These are phyloP conservation scores for Sciurus carolinensis DNA, from an alignment of 2,797 vertebrate genomes.

Conservation along the genomic window DNA sequence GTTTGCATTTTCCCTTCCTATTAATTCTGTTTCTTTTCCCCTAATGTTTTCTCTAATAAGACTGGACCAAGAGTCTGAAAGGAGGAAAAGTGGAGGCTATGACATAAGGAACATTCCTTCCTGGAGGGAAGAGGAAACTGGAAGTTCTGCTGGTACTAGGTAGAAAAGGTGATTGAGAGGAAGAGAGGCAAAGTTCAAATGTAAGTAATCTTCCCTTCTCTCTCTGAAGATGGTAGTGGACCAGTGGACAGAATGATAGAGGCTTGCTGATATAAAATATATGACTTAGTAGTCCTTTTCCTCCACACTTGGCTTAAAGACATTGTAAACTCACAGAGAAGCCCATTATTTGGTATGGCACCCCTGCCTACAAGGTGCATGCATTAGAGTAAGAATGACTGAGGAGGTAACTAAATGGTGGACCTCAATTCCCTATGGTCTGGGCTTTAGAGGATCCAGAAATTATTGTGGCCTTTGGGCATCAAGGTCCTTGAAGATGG, in stretches of 20 bases:
- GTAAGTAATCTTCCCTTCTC: not conserved
- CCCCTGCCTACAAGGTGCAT: not conserved
- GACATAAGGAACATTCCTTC: not conserved
- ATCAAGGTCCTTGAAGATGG: not conserved
- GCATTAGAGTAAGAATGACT: not conserved
- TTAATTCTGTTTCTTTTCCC: conserved; percentile 49
- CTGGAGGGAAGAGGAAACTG: too few species aligned
- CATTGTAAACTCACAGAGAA: not conserved
- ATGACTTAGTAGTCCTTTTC: not conserved
- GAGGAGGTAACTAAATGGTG: not conserved
- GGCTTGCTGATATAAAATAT: not conserved
- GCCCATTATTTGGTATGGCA: not conserved
- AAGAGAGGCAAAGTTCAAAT: not conserved
- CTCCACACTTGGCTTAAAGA: not conserved
- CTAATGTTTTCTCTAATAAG: not conserved
- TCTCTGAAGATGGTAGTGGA: not conserved
- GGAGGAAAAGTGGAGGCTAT: not conserved
- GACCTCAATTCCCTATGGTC: not conserved
- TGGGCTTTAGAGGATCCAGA: not conserved
- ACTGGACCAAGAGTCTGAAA: conserved; percentile 13
- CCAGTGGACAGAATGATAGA: not conserved
- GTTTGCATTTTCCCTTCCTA: not conserved
- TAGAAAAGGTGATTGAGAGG: not conserved
- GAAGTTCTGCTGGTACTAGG: too few species aligned
- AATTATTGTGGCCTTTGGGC: not conserved